Percentiles rank a stretch among this genome's conserved stretches.
Evolutionary conservation across 1,140 invertebrate genomes (phyloP).

Genomic region (Archivesica marissinica): DNA sequence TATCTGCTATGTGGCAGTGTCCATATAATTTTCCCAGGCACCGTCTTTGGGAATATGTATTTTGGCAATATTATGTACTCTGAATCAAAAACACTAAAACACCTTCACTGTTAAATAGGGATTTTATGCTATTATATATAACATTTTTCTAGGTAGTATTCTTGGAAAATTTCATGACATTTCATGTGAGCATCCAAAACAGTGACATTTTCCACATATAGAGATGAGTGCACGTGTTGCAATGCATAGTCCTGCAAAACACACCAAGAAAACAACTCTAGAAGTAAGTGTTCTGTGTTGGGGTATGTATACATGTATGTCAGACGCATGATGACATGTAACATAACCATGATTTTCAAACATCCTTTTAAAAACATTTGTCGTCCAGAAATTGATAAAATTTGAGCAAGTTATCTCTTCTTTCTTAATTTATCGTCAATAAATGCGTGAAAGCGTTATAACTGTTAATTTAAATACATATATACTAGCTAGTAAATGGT

Average conservation of each 20-base stretch:
- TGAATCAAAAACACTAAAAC: no score
- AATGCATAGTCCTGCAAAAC: constrained; percentile 47
- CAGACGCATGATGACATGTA: background rate
- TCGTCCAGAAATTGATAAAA: no score
- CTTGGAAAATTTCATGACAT: constrained; percentile 18
- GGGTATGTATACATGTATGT: background rate
- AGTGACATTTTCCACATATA: background rate
- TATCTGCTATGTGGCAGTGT: no score
- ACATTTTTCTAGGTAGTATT: constrained; percentile 11
- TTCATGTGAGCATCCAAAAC: constrained; percentile 11
- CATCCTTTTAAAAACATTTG: no score
- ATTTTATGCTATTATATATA: background rate
- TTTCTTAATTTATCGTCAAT: no score
- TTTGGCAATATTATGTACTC: no score
- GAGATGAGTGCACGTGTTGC: constrained; percentile 31
- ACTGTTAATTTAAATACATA: no score
- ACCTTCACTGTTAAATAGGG: background rate
- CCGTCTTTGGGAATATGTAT: no score
- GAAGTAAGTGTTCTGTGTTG: constrained; percentile 8
- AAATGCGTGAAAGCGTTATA: no score
- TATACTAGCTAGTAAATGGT: no score
- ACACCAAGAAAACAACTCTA: constrained; percentile 32
- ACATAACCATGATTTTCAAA: background rate
- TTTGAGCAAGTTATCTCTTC: no score
- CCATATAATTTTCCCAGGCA: no score